These are phyloP conservation scores for Ophioninae sp. DNA, from an alignment of 2,888 invertebrate genomes.

Conservation along the genomic window DNA sequence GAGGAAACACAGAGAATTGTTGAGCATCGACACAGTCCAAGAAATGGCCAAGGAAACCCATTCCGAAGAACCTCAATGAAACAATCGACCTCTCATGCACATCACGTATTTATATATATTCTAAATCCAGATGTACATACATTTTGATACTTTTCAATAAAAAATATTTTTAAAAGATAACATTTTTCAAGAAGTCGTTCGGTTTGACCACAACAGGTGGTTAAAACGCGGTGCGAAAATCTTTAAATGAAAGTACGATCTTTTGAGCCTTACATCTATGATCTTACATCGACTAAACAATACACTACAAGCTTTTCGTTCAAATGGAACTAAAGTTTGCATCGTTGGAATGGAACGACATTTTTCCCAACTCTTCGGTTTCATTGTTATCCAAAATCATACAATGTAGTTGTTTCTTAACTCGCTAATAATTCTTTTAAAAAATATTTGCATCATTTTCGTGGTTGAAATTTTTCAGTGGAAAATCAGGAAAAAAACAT, in stretches of 20 bases:
- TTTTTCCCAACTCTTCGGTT: too few relatives aligned
- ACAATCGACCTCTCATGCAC: not conserved
- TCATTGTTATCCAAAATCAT: too few relatives aligned
- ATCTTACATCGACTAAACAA: not conserved
- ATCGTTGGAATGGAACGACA: too few relatives aligned
- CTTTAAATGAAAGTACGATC: not conserved
- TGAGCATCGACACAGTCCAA: slow-evolving; percentile 61
- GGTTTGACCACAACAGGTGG: not conserved
- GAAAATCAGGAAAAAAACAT: too few relatives aligned
- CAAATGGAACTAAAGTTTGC: not conserved
- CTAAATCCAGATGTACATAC: not conserved
- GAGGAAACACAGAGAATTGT: slow-evolving; percentile 63
- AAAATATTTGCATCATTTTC: too few relatives aligned
- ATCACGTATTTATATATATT: not conserved
- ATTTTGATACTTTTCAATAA: slow-evolving; percentile 10
- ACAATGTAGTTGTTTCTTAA: too few relatives aligned
- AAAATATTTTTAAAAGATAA: not conserved
- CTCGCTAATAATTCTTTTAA: too few relatives aligned
- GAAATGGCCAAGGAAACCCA: slow-evolving; percentile 51
- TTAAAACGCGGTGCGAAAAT: not conserved
- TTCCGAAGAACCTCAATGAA: slow-evolving; percentile 5
- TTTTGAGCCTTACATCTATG: too few relatives aligned
- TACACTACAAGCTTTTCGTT: not conserved
- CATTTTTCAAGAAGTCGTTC: not conserved
- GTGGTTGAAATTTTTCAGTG: too few relatives aligned